A percentile compares a stretch with the other conserved stretches of the same genome.
These are phyloP conservation scores for Gymnocheta viridis DNA, from an alignment of 2,888 invertebrate species.

Conservation along the genomic window DNA sequence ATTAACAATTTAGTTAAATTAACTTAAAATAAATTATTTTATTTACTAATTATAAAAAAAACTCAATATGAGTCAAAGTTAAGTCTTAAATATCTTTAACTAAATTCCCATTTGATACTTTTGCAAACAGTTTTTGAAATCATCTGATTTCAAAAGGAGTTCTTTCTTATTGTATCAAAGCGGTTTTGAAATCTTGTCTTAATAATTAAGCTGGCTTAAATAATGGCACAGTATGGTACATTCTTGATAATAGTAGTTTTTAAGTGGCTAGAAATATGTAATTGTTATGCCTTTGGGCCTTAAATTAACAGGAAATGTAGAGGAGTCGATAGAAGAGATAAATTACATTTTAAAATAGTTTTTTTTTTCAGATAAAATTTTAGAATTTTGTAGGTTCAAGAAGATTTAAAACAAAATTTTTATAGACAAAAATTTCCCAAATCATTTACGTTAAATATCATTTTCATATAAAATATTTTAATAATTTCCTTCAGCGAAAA, in stretches of 20 bases:
- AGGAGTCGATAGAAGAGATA: not conserved
- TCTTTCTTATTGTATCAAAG: slow-evolving; percentile 31
- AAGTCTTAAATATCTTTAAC: not conserved
- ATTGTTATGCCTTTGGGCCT: not conserved
- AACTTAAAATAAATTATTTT: slow-evolving; percentile 38
- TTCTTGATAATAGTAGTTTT: slow-evolving; percentile 39
- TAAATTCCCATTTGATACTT: not conserved
- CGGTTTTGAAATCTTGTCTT: slow-evolving; percentile 24
- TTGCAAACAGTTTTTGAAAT: not conserved
- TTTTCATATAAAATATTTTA: not conserved
- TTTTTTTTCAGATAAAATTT: not conserved
- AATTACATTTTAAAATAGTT: not conserved
- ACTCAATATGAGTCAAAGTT: slow-evolving; percentile 71
- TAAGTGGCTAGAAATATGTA: slow-evolving; percentile 26
- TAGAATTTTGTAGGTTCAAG: not conserved
- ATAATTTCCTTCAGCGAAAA: not conserved
- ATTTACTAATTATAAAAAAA: slow-evolving; percentile 29
- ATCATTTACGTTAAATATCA: not conserved
- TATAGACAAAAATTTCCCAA: not conserved
- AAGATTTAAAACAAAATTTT: too few relatives aligned
- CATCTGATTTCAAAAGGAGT: not conserved
- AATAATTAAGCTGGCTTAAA: slow-evolving; percentile 61
- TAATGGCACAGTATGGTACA: slow-evolving; percentile 69
- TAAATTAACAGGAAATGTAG: slow-evolving; percentile 7
- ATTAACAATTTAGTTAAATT: slow-evolving; percentile 29